Evolutionary conservation across 2,888 invertebrate species (phyloP).

Genomic region (Pristionchus mayeri): DNA sequence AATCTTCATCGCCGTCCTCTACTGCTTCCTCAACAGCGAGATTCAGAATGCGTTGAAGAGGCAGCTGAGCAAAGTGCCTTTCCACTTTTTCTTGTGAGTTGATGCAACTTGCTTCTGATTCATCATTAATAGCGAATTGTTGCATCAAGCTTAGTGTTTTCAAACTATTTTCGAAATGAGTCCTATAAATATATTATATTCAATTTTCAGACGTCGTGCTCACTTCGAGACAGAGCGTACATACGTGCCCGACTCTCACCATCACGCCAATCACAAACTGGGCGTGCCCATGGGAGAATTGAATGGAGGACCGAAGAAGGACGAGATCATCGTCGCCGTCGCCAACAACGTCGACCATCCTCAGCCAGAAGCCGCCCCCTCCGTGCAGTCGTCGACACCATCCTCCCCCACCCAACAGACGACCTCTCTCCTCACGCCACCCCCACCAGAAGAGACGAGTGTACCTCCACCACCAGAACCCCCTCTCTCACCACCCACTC

Average conservation of each 20-base stretch:
- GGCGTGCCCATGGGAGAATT: conserved; percentile 73
- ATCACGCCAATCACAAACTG: conserved; percentile 61
- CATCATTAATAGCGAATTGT: too few species aligned
- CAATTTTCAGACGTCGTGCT: conserved; percentile 58
- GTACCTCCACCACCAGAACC: conserved; percentile 32
- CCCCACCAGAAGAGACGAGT: conserved; percentile 26
- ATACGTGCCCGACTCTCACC: conserved; percentile 71
- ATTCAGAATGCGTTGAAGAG: conserved; percentile 75
- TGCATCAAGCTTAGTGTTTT: too few species aligned
- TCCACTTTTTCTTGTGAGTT: conserved; percentile 52
- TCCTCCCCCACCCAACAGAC: conserved; percentile 31
- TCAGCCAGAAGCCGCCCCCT: too few species aligned
- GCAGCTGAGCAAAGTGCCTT: conserved; percentile 71
- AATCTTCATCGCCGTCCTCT: conserved; percentile 76
- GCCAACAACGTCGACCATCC: background rate
- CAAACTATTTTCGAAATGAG: too few species aligned
- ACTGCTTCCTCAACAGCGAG: conserved; percentile 74
- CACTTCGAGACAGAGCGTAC: conserved; percentile 73
- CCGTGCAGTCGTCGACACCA: background rate
- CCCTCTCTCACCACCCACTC: background rate
- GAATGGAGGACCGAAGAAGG: conserved; percentile 54
- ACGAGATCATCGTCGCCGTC: background rate
- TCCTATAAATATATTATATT: too few species aligned
- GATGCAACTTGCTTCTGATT: background rate
- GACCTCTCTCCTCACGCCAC: conserved; percentile 41